Evolutionary conservation across 2,888 invertebrate genomes (phyloP).

Genomic region (Chrysolina haemoptera): DNA sequence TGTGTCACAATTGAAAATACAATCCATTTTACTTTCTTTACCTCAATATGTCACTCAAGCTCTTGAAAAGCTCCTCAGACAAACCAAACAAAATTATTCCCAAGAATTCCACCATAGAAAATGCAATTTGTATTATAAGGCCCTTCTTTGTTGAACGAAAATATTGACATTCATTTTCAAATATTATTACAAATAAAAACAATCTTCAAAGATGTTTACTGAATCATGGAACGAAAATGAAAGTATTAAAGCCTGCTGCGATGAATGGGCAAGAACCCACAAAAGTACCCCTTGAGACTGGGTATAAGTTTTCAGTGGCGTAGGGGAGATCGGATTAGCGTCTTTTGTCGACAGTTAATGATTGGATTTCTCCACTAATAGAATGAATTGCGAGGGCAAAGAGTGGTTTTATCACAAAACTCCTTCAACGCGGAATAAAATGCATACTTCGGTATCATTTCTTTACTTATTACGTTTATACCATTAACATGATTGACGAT

Average conservation of each 20-base stretch:
- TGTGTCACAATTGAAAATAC: background rate
- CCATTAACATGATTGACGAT: no score
- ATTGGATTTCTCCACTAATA: background rate
- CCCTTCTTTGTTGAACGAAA: constrained; percentile 12
- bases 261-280: constrained; percentile 28
- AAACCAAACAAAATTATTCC: background rate
- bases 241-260: constrained; percentile 26
- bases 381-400: background rate
- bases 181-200: constrained; percentile 32
- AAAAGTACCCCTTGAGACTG: constrained; percentile 31
- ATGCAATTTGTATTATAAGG: constrained; percentile 14
- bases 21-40: background rate
- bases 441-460: background rate
- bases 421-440: background rate
- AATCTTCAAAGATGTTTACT: constrained; percentile 34
- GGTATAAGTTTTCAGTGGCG: constrained; percentile 25
- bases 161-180: constrained; percentile 33
- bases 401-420: background rate
- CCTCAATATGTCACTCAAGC: background rate
- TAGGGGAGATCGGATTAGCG: constrained; percentile 20
- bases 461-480: background rate
- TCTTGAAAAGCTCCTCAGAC: background rate
- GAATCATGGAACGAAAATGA: constrained; percentile 25
- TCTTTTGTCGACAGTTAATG: constrained; percentile 12
- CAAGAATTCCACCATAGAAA: background rate